These are phyloP conservation scores for Pseudolaguvia tuberculata DNA, from an alignment of 2,113 vertebrate species.

Conservation along the genomic window DNA sequence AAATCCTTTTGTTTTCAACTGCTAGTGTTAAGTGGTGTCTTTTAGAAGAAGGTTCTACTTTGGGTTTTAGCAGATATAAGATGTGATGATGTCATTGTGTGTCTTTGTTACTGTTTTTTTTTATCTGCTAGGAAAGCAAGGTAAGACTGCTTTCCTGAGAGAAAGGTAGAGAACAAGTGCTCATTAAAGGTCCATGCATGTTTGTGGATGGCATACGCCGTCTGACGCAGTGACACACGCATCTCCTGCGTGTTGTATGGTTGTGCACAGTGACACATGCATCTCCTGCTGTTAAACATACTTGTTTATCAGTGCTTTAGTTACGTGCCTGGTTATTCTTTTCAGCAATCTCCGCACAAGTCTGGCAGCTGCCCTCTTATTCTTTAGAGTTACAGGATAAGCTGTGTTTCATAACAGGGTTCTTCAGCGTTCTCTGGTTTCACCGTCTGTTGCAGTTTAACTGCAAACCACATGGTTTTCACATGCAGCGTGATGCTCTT, in stretches of 20 bases:
- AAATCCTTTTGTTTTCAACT: not conserved
- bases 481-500: not conserved
- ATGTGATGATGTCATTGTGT: not conserved
- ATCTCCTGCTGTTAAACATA: not conserved
- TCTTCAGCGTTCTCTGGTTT: constrained; percentile 14
- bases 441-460: constrained; percentile 23
- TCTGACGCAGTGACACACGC: not conserved
- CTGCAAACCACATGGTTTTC: constrained; percentile 19
- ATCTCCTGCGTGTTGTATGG: too few species aligned
- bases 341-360: not conserved
- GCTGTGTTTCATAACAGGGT: constrained; percentile 15
- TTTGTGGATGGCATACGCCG: constrained; percentile 10
- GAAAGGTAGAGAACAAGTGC: not conserved
- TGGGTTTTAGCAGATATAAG: not conserved
- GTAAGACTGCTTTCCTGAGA: not conserved
- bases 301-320: not conserved
- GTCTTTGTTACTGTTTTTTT: not conserved
- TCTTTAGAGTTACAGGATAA: not conserved
- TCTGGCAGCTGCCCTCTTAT: constrained; percentile 21
- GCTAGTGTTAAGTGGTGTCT: not conserved
- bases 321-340: constrained; percentile 9
- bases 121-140: not conserved
- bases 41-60: not conserved
- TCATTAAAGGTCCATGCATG: not conserved
- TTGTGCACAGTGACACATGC: not conserved